These are phyloP conservation scores for Brachyrhaphis roseni DNA, from an alignment of 2,797 vertebrate genomes.

Conservation along the genomic window DNA sequence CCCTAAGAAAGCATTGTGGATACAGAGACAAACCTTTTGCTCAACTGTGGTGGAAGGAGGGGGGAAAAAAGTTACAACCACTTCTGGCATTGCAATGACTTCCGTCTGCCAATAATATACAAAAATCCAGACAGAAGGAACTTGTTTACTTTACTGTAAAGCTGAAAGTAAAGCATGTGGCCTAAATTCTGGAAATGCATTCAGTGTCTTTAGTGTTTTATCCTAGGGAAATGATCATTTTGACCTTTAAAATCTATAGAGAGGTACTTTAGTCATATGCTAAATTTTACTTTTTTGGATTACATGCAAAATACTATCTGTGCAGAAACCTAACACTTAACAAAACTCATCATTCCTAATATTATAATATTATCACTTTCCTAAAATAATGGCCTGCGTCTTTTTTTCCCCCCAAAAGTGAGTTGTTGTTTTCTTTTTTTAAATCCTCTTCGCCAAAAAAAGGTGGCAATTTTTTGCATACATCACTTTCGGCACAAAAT, in stretches of 20 bases:
- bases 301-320: neutral
- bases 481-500: too few species aligned
- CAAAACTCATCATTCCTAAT: neutral
- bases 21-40: slow-evolving; percentile 58
- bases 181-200: slow-evolving; percentile 17
- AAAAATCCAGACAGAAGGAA: slow-evolving; percentile 57
- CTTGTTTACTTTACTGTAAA: slow-evolving; percentile 54
- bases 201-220: neutral
- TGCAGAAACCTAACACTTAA: neutral
- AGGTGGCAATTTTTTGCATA: too few species aligned
- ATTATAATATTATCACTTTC: too few species aligned
- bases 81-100: slow-evolving; percentile 52
- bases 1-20: slow-evolving; percentile 51
- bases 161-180: slow-evolving; percentile 22
- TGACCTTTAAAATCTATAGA: neutral
- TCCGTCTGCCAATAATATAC: slow-evolving; percentile 51
- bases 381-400: too few species aligned
- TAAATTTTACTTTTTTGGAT: neutral
- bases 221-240: neutral
- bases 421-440: too few species aligned
- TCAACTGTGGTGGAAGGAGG: slow-evolving; percentile 33
- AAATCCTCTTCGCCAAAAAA: too few species aligned
- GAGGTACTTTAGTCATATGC: neutral
- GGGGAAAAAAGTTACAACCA: slow-evolving; percentile 39
- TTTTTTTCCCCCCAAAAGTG: too few species aligned